Percentiles rank a stretch among this genome's conserved stretches.
These are phyloP conservation scores for Leucopternis melanops DNA, from an alignment of 2,113 vertebrate genomes.

Conservation along the genomic window DNA sequence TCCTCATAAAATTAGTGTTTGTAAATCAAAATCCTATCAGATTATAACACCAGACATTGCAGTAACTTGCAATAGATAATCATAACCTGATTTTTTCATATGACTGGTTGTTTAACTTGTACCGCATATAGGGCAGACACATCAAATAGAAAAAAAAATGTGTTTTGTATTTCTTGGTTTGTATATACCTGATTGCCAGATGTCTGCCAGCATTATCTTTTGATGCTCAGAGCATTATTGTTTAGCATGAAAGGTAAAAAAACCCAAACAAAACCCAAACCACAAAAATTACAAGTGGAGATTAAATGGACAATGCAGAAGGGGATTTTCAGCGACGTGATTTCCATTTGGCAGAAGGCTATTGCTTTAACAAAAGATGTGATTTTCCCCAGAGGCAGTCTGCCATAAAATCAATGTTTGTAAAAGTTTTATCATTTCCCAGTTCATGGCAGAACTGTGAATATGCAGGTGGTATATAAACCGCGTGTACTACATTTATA, in stretches of 20 bases:
- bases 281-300: neutral
- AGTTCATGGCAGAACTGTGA: neutral
- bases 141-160: neutral
- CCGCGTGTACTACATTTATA: neutral
- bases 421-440: neutral
- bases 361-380: neutral
- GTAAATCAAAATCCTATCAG: neutral
- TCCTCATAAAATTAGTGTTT: neutral
- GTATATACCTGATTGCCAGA: neutral
- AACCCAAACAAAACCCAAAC: neutral
- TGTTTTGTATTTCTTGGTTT: neutral
- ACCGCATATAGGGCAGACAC: neutral
- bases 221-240: neutral
- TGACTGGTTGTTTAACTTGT: neutral
- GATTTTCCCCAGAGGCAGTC: neutral
- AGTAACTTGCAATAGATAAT: neutral
- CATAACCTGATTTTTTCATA: neutral
- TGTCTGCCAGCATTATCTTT: neutral
- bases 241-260: neutral
- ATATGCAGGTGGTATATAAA: conserved; percentile 23
- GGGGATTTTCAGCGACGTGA: neutral
- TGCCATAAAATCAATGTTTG: conserved; percentile 11
- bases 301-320: neutral
- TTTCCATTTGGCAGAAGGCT: conserved; percentile 9
- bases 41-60: neutral